phyloP scores from a whole-genome alignment of 2,113 vertebrate species.

The Zosterops hypoxanthus region DNA sequence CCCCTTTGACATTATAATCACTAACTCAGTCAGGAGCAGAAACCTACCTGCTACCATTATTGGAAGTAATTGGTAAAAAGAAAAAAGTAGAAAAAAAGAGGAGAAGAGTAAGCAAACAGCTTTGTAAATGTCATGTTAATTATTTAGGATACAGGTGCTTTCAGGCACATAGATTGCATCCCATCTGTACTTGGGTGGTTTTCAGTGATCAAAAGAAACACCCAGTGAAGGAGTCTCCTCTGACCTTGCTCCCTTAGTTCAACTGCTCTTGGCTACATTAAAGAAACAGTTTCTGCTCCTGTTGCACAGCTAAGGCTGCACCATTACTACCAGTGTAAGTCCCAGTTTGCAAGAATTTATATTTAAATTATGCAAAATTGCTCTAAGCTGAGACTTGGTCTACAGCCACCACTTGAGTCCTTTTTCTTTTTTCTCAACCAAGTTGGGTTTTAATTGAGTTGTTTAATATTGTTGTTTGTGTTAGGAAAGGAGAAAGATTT shows the following conservation, averaged over 20 bases:
- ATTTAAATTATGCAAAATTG: background rate
- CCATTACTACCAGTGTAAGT: background rate
- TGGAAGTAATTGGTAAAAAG: constrained; percentile 73
- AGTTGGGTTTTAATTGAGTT: background rate
- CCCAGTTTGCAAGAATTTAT: background rate
- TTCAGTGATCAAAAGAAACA: constrained; percentile 8
- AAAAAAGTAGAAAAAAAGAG: background rate
- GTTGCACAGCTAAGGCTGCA: background rate
- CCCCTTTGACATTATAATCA: constrained; percentile 75
- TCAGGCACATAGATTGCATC: background rate
- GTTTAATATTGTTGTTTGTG: background rate
- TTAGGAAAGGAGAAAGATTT: background rate
- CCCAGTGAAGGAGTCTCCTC: background rate
- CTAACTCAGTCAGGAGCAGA: constrained; percentile 68
- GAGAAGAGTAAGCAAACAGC: constrained; percentile 33
- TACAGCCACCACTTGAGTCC: background rate
- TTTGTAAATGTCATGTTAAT: constrained; percentile 66
- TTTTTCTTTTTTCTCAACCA: background rate
- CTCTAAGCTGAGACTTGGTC: background rate
- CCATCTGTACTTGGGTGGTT: background rate
- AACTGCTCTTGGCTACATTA: background rate
- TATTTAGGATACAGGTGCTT: constrained; percentile 56
- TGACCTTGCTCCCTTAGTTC: background rate
- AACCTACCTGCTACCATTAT: constrained; percentile 67
- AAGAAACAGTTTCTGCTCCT: background rate